These are phyloP conservation scores for Fulica atra DNA, from an alignment of 2,113 vertebrate genomes.

Conservation along the genomic window DNA sequence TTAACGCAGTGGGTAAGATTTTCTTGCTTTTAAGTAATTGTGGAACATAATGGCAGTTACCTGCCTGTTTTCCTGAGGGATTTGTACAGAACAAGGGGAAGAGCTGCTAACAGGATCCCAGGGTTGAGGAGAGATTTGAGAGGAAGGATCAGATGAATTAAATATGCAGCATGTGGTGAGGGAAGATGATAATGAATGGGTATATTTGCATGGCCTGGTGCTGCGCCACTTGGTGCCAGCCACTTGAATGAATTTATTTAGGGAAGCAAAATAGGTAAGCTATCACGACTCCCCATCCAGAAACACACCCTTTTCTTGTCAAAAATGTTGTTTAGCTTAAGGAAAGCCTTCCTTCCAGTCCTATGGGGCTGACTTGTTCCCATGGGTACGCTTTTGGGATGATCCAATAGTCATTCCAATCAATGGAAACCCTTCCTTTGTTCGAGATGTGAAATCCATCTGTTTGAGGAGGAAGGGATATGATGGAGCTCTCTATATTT, in stretches of 20 bases:
- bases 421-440: background rate
- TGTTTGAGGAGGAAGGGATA: background rate
- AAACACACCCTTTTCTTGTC: background rate
- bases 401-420: background rate
- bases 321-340: background rate
- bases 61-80: slow-evolving; percentile 51
- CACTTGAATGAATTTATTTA: slow-evolving; percentile 23
- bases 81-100: slow-evolving; percentile 33
- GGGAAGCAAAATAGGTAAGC: background rate
- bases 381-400: background rate
- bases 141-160: slow-evolving; percentile 55
- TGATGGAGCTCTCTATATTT: background rate
- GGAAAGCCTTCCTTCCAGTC: background rate
- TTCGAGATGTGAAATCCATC: background rate
- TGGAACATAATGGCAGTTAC: slow-evolving; percentile 4
- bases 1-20: background rate
- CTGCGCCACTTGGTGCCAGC: background rate
- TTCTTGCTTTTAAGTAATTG: slow-evolving; percentile 8
- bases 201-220: background rate
- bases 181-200: slow-evolving; percentile 13
- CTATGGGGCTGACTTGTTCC: background rate
- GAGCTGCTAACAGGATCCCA: slow-evolving; percentile 36
- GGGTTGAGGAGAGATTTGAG: slow-evolving; percentile 18
- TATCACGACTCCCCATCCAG: background rate
- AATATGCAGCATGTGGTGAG: background rate